Evolutionary conservation across 2,113 vertebrate genomes (phyloP).

Genomic region (Poeciliopsis retropinna): DNA sequence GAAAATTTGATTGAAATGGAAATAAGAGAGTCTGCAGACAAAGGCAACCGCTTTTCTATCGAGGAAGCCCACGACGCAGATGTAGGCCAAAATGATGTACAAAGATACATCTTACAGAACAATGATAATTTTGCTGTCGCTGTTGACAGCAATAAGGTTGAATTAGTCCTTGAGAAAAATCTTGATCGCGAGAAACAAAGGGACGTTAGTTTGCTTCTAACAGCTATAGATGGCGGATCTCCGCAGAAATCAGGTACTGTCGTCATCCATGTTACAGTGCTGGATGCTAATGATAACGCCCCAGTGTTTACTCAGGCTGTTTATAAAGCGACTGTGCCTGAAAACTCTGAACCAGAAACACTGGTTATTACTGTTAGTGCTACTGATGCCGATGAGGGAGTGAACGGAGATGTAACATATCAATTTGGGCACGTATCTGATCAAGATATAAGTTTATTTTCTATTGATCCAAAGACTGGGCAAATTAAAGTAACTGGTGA

Average conservation of each 20-base stretch:
- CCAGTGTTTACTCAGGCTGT: neutral
- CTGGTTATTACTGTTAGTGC: neutral
- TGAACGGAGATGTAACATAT: constrained; percentile 52
- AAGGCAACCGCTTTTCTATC: constrained; percentile 57
- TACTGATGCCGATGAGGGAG: neutral
- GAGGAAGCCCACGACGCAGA: constrained; percentile 79
- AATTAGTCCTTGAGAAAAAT: constrained; percentile 11
- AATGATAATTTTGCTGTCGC: constrained; percentile 71
- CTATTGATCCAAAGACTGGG: constrained; percentile 7
- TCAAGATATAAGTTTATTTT: constrained; percentile 56
- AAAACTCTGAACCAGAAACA: constrained; percentile 6
- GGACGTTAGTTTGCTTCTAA: neutral
- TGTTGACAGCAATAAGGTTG: neutral
- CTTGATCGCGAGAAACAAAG: constrained; percentile 15
- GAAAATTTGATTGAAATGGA: constrained; percentile 62
- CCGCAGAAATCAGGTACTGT: constrained; percentile 34
- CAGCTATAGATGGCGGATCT: constrained; percentile 12
- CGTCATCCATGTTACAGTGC: constrained; percentile 9
- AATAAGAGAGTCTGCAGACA: constrained; percentile 8
- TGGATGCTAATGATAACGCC: constrained; percentile 36
- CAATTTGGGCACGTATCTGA: constrained; percentile 57
- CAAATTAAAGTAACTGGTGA: neutral
- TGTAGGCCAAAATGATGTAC: constrained; percentile 78
- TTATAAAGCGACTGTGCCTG: constrained; percentile 10
- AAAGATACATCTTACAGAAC: constrained; percentile 74